Evolutionary conservation across 2,113 vertebrate species (phyloP), one percentile per base, ranked within the genome.

Genomic region (Trachemys scripta): DNA sequence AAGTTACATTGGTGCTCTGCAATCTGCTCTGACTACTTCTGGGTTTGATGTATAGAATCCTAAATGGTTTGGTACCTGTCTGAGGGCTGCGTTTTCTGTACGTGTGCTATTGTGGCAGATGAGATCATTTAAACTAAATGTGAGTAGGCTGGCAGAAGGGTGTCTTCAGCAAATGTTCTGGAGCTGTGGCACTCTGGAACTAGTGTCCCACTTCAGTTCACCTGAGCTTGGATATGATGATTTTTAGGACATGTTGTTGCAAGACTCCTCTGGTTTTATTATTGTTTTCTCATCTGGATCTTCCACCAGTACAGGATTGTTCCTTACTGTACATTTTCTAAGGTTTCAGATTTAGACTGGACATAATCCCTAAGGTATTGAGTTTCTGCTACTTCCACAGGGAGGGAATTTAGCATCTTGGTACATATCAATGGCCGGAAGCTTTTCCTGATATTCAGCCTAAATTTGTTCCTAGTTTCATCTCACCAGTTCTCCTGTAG

Each of bases 391-490:
- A 2, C 31, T 93, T 1, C 13, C 13, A 47, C 86, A 45, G 38
- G 75, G 86, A 87, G 51, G 81, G 45, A 94, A 82, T 90, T 95
- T 81, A 83, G 0, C 49, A 78, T 5, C 87, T 93, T 49, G 87
- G 75, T 69, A 76, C 90, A 80, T 95, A 57, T 0, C 11, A 20
- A 57, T 81, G 84, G 25, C 38, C 51, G 19, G n/a, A 91, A 6
- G 0, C 93, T 91, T 94, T 82, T 1, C 51, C 35, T n/a, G n/a
- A 1, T 93, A n/a, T 89, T 90, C 27, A 85, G 12, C 54, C 90
- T 80, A 90, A 87, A 69, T 69, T 75, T 81, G 51, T 95, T 96
- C 47, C 79, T 89, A 90, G 81, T 90, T 75, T 96, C 94, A 93
- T 90, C 51, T n/a, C 31, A 56, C 84, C 78, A 92, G 94, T 93